Base-by-base conservation (phyloP, 2,888 invertebrate species). In the Lasioglossum calceatum region DNA sequence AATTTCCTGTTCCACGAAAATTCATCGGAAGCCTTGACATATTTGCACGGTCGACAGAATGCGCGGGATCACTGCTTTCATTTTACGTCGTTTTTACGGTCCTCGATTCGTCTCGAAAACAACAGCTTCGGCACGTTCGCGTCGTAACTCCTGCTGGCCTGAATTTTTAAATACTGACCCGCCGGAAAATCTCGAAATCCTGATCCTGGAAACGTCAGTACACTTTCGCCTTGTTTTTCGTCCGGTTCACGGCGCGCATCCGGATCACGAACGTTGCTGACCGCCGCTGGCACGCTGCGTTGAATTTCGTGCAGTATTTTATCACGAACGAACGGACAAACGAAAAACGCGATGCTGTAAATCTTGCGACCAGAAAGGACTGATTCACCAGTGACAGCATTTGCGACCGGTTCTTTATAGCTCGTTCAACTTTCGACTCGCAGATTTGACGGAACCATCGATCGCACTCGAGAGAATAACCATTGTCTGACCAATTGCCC, bases 31-130 rank as follows among this genome's bases (percentile, higher is more conserved):
- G 8, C 32, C 64, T 64, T 64, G 64, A 64, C 32, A 70, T 10
- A 91, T 90, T 91, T 91, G 90, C 88, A 75, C 42, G 14, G n/a
- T 42, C 42, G 42, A 71, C 71, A 14, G 42, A 14, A 71, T n/a
- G 71, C n/a, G 39, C 71, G 71, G 42, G n/a, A 71, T 27, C 74
- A 12, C 36, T 39, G 70, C 4, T 36, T 54, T 36, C 50, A 14
- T 74, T 54, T 74, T 50, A 71, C 71, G n/a, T 36, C 36, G 36
- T 74, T 74, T 72, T 27, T 44, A 72, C 27, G 44, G 71, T 42
- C 39, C 42, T 14, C 70, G 54, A 36, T 44, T 42, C 54, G 42
- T 39, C 54, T 32, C 19, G 44, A 58, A 79, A 79, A 79, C 19
- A 71, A 32, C 36, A 14, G 42, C 47, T 39, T 27, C 61, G 27